These are phyloP conservation scores for Dasyurus viverrinus DNA, from an alignment of 2,113 vertebrate genomes.

Conservation along the genomic window DNA sequence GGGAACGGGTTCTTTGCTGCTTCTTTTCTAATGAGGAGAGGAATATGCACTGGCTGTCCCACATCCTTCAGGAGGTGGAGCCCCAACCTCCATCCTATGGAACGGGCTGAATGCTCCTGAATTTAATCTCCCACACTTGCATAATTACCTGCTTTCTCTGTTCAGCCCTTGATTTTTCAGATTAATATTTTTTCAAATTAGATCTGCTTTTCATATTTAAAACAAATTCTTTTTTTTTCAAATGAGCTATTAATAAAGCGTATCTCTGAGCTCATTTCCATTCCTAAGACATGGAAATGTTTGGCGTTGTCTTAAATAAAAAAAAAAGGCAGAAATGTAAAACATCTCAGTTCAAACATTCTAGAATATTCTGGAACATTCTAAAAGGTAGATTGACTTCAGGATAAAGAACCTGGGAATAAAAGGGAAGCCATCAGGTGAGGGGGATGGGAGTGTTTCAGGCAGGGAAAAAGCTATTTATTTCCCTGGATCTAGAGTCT, in stretches of 20 bases:
- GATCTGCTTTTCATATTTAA: conserved; percentile 23
- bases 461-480: not conserved
- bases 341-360: not conserved
- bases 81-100: not conserved
- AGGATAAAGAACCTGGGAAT: not conserved
- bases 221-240: conserved; percentile 13
- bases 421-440: not conserved
- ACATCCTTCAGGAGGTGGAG: not conserved
- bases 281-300: not conserved
- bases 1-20: not conserved
- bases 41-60: not conserved
- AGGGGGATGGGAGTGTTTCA: not conserved
- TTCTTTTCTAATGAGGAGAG: not conserved
- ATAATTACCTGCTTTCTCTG: not conserved
- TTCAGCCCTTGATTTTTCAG: conserved; percentile 28
- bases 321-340: not conserved
- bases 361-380: not conserved
- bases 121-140: not conserved
- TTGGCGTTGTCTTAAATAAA: conserved; percentile 20
- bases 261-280: not conserved
- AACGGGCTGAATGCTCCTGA: not conserved
- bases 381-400: not conserved
- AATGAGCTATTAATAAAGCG: not conserved
- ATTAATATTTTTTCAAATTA: conserved; percentile 20
- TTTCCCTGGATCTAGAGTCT: too few relatives aligned